Evolutionary conservation across 1,140 invertebrate species (phyloP), one percentile per base, ranked within the genome.

Genomic region (Drosophila arizonae): DNA sequence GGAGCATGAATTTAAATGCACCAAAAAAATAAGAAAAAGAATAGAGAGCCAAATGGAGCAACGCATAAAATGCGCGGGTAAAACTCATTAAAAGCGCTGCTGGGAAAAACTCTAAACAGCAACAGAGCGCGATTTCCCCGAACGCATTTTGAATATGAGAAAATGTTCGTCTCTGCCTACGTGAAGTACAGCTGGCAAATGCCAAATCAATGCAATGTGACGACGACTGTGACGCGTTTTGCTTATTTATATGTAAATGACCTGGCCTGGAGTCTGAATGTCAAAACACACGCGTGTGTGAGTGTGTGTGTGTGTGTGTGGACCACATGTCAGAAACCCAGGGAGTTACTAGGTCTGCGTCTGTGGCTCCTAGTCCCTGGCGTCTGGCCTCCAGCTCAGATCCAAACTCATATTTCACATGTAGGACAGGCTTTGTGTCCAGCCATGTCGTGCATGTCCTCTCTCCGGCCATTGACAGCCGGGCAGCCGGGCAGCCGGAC

Each of bases 211-310:
- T 81, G 66, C 60, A 33, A 69, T 48, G 21, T 24, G 21, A 24
- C 21, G 21, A 24, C 21, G 52, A 24, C 54, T 69, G 57, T 48
- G 26, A 64, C 46, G 76, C 17, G 15, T 43, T 76, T 72, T 60
- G 63, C 75, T 81, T 80, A 86, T 86, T 82, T 86, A 86, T 86
- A 86, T 86, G 82, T 77, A 87, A 86, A 86, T 86, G 79, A 79
- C 63, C 75, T 50, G 71, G 39, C 17, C 54, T 2, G 43, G 9
- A 60, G 43, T 60, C 57, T 33, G 30, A 1, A 1, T 17, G 36
- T 15, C 43, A 60, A 60, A 26, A 33, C 33, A 30, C 56, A 43
- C 36, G 46, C n/a, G 11, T 8, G 21, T 24, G 21, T 24, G 21
- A 24, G 21, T 24, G 21, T 24, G 21, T 21, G 2, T 21, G 21